A percentile compares a stretch with the other conserved stretches of the same genome.
Evolutionary conservation across 92 coral and sea anemone species (phyloP).

Genomic region (Paragorgia papillata): DNA sequence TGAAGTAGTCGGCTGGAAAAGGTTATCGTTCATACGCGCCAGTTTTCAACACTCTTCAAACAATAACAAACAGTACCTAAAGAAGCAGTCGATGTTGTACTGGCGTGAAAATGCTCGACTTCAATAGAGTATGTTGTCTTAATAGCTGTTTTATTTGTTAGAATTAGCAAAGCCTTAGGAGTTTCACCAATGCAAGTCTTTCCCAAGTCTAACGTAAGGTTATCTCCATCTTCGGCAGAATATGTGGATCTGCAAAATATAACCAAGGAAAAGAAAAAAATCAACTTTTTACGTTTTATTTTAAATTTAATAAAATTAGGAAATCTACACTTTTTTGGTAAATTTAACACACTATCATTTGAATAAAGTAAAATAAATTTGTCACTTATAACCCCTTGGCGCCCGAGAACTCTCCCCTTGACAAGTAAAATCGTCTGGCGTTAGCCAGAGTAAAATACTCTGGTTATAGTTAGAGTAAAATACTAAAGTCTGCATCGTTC

Average conservation of each 20-base stretch:
- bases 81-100: conserved; percentile 94
- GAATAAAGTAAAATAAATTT: no score
- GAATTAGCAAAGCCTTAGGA: conserved; percentile 77
- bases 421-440: no score
- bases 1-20: no score
- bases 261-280: not conserved
- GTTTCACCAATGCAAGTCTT: conserved; percentile 73
- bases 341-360: no score
- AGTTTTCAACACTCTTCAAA: no score
- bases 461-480: no score
- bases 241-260: not conserved
- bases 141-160: conserved; percentile 94
- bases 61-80: conserved; percentile 57
- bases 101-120: conserved; percentile 82
- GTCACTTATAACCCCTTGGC: no score
- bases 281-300: not conserved
- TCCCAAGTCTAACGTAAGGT: conserved; percentile 71
- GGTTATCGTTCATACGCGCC: no score
- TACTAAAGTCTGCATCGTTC: no score
- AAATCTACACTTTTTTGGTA: no score
- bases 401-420: no score
- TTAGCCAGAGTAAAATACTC: no score
- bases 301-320: not conserved
- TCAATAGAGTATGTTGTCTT: conserved; percentile 70
- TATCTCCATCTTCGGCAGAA: not conserved